phyloP scores from a whole-genome alignment of 2,797 vertebrate species.

The Syndactyla subalaris region DNA sequence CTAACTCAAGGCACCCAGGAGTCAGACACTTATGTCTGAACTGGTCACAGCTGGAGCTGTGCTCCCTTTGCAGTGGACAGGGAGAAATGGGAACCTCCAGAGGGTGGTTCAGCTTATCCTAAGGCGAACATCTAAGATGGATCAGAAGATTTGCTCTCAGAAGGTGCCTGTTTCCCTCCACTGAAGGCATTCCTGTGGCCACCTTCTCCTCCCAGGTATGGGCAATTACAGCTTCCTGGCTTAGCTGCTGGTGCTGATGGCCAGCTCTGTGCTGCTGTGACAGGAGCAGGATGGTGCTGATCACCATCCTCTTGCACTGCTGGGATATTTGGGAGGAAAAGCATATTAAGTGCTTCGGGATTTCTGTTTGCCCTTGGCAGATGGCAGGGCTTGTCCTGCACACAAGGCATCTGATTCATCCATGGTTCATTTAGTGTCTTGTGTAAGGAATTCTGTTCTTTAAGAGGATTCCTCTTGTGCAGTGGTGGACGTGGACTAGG shows the following conservation, averaged over 20 bases:
- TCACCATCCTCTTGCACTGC: neutral
- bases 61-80: neutral
- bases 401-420: rapidly evolving
- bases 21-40: neutral
- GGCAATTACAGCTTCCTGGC: neutral
- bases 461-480: neutral
- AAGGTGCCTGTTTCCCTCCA: neutral
- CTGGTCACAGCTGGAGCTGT: neutral
- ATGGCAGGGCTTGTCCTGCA: neutral
- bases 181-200: neutral
- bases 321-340: neutral
- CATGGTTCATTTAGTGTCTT: neutral
- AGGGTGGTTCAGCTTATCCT: neutral
- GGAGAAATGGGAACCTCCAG: neutral
- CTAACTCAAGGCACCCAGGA: neutral
- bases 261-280: neutral
- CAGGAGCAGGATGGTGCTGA: neutral
- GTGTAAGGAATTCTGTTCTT: neutral
- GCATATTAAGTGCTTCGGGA: rapidly evolving
- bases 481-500: neutral
- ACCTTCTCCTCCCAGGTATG: neutral
- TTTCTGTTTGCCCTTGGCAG: neutral
- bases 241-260: neutral
- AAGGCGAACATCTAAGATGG: neutral
- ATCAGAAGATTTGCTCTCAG: neutral